Base-by-base conservation (phyloP, 2,797 vertebrate genomes). In the Semotilus atromaculatus region DNA sequence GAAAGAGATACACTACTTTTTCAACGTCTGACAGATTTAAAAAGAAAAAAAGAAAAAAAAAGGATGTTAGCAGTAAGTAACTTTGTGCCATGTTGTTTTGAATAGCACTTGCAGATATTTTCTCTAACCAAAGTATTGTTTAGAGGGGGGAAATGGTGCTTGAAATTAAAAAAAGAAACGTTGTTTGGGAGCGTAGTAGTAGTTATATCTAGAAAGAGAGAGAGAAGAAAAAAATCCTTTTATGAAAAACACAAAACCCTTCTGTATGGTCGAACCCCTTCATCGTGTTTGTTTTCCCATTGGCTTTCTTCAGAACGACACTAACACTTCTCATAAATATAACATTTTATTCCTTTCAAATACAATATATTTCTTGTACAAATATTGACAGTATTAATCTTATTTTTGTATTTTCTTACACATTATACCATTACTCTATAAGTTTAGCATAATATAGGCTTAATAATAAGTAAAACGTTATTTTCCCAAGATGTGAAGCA, bases 331-430 rank as follows among this genome's bases (percentile, higher is more conserved):
- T 93, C 87, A 95, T 92, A 93, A 94, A 94, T 91, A 88, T 93
- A 90, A 91, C 86, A 78, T 92, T 68, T 91, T 93, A 89, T 92
- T 95, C 83, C 90, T 91, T 95, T 93, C 89, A 96, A 92, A 96
- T 95, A 96, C 95, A 93, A 96, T 97, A 98, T 99, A 97, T 98
- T 98, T 97, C 96, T 96, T 97, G 97, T 97, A 96, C 96, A 97
- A 96, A 95, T 97, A 97, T 97, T 97, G 96, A 99, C 98, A 99
- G 98, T 99, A 99, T 99, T 99, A 99, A 99, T 97, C 97, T 98
- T 99, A 99, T 99, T 99, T 99, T 99, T 99, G 96, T 99, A 99
- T 99, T 97, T 99, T 99, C 97, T 96, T 98, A 98, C 95, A 96
- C 97, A 96, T 96, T 96, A 96, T 97, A 97, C 96, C 97, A 98